Evolutionary conservation across 2,888 invertebrate species (phyloP), one percentile per base, ranked within the genome.

Genomic region (Lasius platythorax): DNA sequence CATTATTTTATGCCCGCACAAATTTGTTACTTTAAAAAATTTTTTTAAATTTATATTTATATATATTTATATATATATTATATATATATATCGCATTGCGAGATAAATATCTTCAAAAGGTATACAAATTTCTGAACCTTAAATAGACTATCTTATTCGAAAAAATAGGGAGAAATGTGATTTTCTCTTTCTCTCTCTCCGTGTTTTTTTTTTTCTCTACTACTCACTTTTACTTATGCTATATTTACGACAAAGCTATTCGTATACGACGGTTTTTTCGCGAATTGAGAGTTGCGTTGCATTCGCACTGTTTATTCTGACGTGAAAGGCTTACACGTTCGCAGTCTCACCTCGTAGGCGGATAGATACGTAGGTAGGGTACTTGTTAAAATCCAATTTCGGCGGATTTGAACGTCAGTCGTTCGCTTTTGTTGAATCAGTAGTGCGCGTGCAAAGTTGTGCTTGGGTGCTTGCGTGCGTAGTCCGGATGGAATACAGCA

Each of bases 351-450:
- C 53, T 67, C 28, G 53, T 53, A 53, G 53, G n/a, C 15, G 46
- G 67, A 53, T 53, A 23, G 50, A 12, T 50, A 23, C 28, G 61
- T 18, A n/a, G 58, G 58, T 43, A 74, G 66, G 53, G 30, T 33
- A 46, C 79, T 83, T 79, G 83, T 83, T 83, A 83, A 79, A 83
- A 63, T 83, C 70, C 83, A 79, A 83, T 79, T 83, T 50, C 33
- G 68, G 30, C 37, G 68, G 83, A 83, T 83, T 83, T 68, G 83
- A 79, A 70, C 72, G 68, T 83, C 83, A 78, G 67, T 78, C 68
- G 61, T 28, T 68, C 58, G 67, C 83, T 83, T 63, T 78, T 78
- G 78, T 78, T 78, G 58, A 61, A 83, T 76, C 83, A 15, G 68
- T 46, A 61, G 61, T 15, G n/a, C 76, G 61, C 50, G 53, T 58